Base-by-base conservation (phyloP, 1,140 invertebrate species). In the Arion vulgaris region DNA sequence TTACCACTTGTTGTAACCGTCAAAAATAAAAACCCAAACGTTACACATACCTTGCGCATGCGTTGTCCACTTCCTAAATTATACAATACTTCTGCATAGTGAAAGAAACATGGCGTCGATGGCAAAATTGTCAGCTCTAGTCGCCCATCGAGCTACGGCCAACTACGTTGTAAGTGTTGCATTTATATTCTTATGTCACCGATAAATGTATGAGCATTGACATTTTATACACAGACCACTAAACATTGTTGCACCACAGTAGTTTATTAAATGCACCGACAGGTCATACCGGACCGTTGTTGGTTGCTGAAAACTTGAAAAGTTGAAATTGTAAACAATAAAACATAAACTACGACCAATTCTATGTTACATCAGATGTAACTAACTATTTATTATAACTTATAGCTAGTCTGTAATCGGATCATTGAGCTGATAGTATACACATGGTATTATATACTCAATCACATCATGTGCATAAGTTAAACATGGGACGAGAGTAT, bases 81-180 rank as follows among this genome's bases (percentile, higher is more conserved):
- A n/a, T n/a, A n/a, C n/a, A n/a, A n/a, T n/a, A n/a, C n/a, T n/a
- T n/a, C n/a, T 82, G 36, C 62, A 34, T n/a, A 36, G 41, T 38
- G 15, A 68, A 39, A n/a, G 28, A 68, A 66, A 74, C 77, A 84
- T 84, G 83, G 83, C 83, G 53, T 81, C 83, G 34, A 32, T 84
- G n/a, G 83, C 69, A 26, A 78, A 41, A 28, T 38, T 84, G 26
- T 82, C 83, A 23, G 75, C 51, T 13, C 82, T 82, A 68, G 74
- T 84, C 32, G 80, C 83, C 15, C 80, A 76, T 26, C 78, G 68
- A 75, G 66, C 80, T 26, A 80, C 80, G 45, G 68, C 80, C 23
- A 72, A 69, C 71, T 79, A 53, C 39, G 28, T 82, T 69, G 83
- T 84, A 76, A 81, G 83, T 84, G 23, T 32, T 39, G 15, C 49